Conservation (phyloP, 2,888 invertebrate species). For the Patella ulyssiponensis region DNA sequence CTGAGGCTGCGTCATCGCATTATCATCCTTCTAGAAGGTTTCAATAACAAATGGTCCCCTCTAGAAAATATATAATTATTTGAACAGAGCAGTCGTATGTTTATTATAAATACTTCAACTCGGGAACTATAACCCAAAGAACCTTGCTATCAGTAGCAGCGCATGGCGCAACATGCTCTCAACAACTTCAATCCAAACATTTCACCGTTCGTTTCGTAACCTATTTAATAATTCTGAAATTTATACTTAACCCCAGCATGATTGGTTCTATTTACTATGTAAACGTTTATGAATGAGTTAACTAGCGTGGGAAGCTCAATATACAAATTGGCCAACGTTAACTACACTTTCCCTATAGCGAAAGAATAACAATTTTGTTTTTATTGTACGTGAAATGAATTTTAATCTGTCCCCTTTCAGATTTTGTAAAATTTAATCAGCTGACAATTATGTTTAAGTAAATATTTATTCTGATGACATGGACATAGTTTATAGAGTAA, state of each 20-base stretch:
- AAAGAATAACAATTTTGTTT: slow-evolving; percentile 9
- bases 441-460: slow-evolving; percentile 5
- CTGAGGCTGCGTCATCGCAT: background rate
- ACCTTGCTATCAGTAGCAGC: background rate
- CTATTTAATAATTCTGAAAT: slow-evolving; percentile 9
- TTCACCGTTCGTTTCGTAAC: slow-evolving; percentile 2
- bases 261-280: slow-evolving; percentile 1
- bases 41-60: slow-evolving; percentile 8
- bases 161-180: slow-evolving; percentile 4
- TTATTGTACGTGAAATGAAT: slow-evolving; percentile 5
- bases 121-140: background rate
- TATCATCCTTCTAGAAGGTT: background rate
- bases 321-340: slow-evolving; percentile 11
- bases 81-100: background rate
- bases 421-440: slow-evolving; percentile 9
- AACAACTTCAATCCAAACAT: background rate
- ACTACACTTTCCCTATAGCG: slow-evolving; percentile 1
- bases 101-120: slow-evolving; percentile 2
- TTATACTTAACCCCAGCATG: slow-evolving; percentile 3
- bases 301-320: slow-evolving; percentile 5
- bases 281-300: slow-evolving; percentile 1
- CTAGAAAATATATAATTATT: slow-evolving; percentile 8
- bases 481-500: slow-evolving; percentile 5
- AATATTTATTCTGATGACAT: slow-evolving; percentile 9
- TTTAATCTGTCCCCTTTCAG: background rate